A percentile compares a stretch with the other conserved stretches of the same genome.
phyloP scores from a whole-genome alignment of 2,113 vertebrate genomes.

The Haemorhous mexicanus region DNA sequence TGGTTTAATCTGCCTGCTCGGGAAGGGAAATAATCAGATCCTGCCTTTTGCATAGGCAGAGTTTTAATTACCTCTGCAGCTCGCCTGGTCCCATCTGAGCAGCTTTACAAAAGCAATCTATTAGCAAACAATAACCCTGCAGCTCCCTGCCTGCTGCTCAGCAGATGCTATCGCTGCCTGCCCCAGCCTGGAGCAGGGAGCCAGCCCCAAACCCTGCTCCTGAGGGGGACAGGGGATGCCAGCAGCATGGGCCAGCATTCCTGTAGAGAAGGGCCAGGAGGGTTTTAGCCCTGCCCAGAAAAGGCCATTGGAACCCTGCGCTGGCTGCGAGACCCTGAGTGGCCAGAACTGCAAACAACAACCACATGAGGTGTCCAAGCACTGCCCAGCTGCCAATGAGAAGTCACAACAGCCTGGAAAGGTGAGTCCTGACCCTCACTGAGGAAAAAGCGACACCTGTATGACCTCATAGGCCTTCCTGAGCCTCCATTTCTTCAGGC shows the following conservation, averaged over 20 bases:
- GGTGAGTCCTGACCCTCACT: background rate
- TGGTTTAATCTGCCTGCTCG: constrained; percentile 45
- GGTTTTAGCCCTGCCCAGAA: background rate
- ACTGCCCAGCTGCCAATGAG: rapidly evolving
- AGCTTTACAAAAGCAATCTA: constrained; percentile 65
- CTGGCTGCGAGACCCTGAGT: background rate
- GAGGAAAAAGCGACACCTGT: background rate
- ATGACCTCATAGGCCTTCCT: background rate
- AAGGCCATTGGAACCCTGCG: background rate
- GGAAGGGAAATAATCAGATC: constrained; percentile 64
- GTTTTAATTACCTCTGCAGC: constrained; percentile 73
- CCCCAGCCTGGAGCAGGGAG: background rate
- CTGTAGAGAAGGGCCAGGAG: background rate
- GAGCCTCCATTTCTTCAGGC: background rate
- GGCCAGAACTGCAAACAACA: no score
- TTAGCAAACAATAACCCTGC: constrained; percentile 64
- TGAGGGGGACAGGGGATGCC: background rate
- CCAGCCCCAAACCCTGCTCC: background rate
- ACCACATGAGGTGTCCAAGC: background rate
- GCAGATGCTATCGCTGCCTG: background rate
- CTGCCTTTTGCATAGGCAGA: constrained; percentile 61
- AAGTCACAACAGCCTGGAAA: background rate
- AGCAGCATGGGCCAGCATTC: background rate
- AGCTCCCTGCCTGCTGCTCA: background rate
- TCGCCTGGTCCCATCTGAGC: constrained; percentile 51